Evolutionary conservation across 2,888 invertebrate species (phyloP), one percentile per base, ranked within the genome.

Genomic region (Lycia hirtaria): DNA sequence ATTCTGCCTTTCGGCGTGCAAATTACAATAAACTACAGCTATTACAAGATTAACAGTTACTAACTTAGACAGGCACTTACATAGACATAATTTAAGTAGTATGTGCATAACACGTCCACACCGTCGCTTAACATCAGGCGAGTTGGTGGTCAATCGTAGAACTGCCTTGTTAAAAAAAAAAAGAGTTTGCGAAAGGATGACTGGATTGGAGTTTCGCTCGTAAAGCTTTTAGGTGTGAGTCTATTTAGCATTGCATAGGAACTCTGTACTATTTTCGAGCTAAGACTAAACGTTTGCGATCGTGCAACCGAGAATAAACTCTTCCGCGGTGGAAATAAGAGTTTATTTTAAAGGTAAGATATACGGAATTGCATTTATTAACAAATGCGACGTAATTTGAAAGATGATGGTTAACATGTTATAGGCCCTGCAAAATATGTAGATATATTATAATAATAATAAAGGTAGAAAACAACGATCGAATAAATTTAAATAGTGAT

Each of bases 171-270:
- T n/a, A n/a, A n/a, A n/a, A n/a, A n/a, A n/a, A n/a, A n/a, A n/a
- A n/a, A n/a, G 30, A 38, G 45, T 30, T 35, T 35, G 41, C 51
- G 33, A 40, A 57, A 14, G 41, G 48, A 45, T 35, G 47, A n/a
- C 32, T n/a, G 20, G 22, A 19, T 20, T 43, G 51, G 41, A 48
- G 43, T 57, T 43, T 48, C 15, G 47, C 10, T 52, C 41, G 15
- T 56, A 51, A 45, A 19, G 2, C 30, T 47, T 10, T 2, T 19
- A 17, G 17, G 26, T 30, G 5, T 30, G 41, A 51, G 51, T 35
- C 5, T 33, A 19, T 51, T 26, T 10, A 1, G 5, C 12, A 24
- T 9, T 22, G 12, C 7, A 9, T 9, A 15, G 19, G 15, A 4
- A 22, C n/a, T 26, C 20, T 15, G 41, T 41, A 15, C 9, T 37